Conservation (phyloP, 2,797 vertebrate genomes). For the Hirundo rustica region DNA sequence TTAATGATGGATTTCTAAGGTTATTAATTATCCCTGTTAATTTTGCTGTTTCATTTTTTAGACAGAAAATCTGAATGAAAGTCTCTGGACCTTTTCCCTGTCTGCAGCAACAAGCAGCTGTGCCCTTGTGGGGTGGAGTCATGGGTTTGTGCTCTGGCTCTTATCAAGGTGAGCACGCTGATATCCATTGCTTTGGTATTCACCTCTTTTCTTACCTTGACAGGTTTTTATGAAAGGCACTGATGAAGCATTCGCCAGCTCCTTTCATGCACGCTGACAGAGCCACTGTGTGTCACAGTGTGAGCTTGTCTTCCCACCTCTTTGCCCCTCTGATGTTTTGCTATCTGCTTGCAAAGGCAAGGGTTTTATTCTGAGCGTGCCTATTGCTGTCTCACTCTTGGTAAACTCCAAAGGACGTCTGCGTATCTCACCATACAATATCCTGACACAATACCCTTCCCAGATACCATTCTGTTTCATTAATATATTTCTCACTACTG, state of each 20-base stretch:
- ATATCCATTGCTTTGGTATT: neutral
- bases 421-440: conserved; percentile 8
- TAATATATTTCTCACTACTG: conserved; percentile 24
- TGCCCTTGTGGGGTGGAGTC: neutral
- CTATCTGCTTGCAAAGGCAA: conserved; percentile 4
- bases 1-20: neutral
- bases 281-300: neutral
- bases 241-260: neutral
- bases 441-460: conserved; percentile 10
- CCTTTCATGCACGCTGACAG: neutral
- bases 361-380: neutral
- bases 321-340: conserved; percentile 6
- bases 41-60: neutral
- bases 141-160: neutral
- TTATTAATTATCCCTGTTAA: conserved; percentile 20
- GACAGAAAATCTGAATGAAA: neutral
- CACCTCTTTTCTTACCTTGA: neutral
- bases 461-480: conserved; percentile 24
- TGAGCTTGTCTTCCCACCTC: conserved; percentile 12
- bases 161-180: fast-evolving
- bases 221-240: conserved; percentile 11
- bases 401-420: conserved; percentile 19
- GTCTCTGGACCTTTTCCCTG: neutral
- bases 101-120: neutral
- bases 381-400: conserved; percentile 7